These are phyloP conservation scores for Paguma larvata DNA, from an alignment of 2,797 vertebrate genomes.

Conservation along the genomic window DNA sequence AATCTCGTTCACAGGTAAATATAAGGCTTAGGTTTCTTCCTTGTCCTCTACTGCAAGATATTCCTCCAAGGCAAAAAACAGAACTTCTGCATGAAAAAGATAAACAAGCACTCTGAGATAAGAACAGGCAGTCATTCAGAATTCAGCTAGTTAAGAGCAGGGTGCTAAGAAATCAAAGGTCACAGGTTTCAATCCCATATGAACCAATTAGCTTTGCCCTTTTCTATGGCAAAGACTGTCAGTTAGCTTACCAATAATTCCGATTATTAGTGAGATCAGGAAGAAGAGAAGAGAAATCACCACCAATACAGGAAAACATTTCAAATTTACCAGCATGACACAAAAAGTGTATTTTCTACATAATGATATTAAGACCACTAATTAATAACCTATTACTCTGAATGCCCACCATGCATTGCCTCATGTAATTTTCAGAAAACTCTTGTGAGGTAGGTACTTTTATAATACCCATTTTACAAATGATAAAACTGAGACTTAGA, in stretches of 20 bases:
- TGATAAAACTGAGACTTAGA: slow-evolving; percentile 37
- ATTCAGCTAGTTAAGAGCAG: slow-evolving; percentile 70
- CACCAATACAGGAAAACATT: neutral
- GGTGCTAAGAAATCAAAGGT: slow-evolving; percentile 74
- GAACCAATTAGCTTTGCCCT: slow-evolving; percentile 76
- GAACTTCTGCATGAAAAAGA: slow-evolving; percentile 58
- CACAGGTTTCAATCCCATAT: slow-evolving; percentile 73
- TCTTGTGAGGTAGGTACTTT: neutral
- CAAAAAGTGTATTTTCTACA: neutral
- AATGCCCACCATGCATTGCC: neutral
- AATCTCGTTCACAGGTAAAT: slow-evolving; percentile 40
- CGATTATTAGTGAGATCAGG: slow-evolving; percentile 53
- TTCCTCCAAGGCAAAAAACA: slow-evolving; percentile 59
- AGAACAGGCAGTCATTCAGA: slow-evolving; percentile 57
- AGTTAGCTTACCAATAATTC: slow-evolving; percentile 67
- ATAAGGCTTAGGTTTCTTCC: slow-evolving; percentile 18
- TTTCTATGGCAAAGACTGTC: slow-evolving; percentile 62
- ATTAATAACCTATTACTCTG: slow-evolving; percentile 5
- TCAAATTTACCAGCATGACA: slow-evolving; percentile 28
- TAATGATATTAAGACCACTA: neutral
- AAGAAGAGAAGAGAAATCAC: slow-evolving; percentile 59
- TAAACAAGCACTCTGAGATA: slow-evolving; percentile 53
- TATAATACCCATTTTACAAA: neutral
- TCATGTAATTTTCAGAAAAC: slow-evolving; percentile 7
- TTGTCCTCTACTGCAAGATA: slow-evolving; percentile 49